These are phyloP conservation scores for Artibeus jamaicensis DNA, from an alignment of 2,797 vertebrate species.

Conservation along the genomic window DNA sequence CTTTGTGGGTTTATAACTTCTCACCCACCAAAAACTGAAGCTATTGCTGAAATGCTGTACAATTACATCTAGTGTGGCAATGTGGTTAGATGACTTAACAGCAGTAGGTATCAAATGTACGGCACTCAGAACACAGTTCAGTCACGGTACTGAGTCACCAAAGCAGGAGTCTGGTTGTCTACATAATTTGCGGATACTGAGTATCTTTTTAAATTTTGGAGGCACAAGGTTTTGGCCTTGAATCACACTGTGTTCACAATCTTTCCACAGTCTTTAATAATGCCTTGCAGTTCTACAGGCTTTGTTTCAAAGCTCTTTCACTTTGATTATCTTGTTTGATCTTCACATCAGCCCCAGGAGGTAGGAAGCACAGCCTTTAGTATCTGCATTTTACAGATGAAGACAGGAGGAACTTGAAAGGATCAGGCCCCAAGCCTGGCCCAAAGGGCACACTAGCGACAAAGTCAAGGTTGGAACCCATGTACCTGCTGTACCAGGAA, in stretches of 20 bases:
- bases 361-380: background rate
- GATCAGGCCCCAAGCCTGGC: background rate
- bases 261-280: conserved; percentile 66
- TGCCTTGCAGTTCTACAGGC: conserved; percentile 12
- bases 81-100: conserved; percentile 47
- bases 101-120: conserved; percentile 47
- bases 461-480: background rate
- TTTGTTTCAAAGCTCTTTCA: conserved; percentile 57
- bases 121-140: conserved; percentile 37
- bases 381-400: conserved; percentile 24
- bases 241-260: conserved; percentile 46
- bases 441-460: background rate
- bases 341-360: conserved; percentile 12
- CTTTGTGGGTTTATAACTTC: conserved; percentile 49
- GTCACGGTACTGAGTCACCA: conserved; percentile 17
- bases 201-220: conserved; percentile 60
- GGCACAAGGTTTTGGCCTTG: conserved; percentile 52
- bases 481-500: background rate
- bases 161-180: conserved; percentile 54
- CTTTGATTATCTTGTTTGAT: conserved; percentile 55
- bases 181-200: conserved; percentile 53
- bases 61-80: conserved; percentile 34
- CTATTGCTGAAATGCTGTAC: conserved; percentile 32
- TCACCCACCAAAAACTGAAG: conserved; percentile 48
- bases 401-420: background rate